Percentiles rank a stretch among this genome's conserved stretches.
These are phyloP conservation scores for Romanomermis culicivorax DNA, from an alignment of 2,888 invertebrate genomes.

Conservation along the genomic window DNA sequence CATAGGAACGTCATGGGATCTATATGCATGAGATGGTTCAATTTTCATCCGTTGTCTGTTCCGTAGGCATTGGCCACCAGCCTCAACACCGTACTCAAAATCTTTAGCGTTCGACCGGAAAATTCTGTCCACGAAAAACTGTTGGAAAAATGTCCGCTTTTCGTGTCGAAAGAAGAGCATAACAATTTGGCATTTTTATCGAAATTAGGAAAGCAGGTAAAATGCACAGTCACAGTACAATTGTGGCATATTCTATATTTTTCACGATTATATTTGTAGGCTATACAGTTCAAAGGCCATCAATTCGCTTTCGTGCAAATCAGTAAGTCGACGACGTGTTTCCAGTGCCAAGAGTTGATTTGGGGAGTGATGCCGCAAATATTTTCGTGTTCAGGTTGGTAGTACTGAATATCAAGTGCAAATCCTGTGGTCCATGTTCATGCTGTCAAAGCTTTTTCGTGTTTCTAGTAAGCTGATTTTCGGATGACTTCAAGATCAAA, in stretches of 20 bases:
- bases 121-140: slow-evolving; percentile 29
- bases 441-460: too few relatives aligned
- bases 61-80: slow-evolving; percentile 50
- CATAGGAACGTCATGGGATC: too few relatives aligned
- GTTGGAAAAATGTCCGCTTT: slow-evolving; percentile 55
- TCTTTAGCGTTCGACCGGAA: slow-evolving; percentile 19
- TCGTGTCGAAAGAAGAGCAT: slow-evolving; percentile 57
- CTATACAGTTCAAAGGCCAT: slow-evolving; percentile 50
- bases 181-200: slow-evolving; percentile 32
- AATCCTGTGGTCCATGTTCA: too few relatives aligned
- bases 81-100: slow-evolving; percentile 48
- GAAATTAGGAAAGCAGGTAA: slow-evolving; percentile 42
- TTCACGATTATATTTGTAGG: too few relatives aligned
- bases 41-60: background rate
- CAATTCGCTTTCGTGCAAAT: slow-evolving; percentile 69
- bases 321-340: slow-evolving; percentile 69
- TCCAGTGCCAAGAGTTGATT: slow-evolving; percentile 70
- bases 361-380: slow-evolving; percentile 93
- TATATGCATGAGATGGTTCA: background rate
- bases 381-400: slow-evolving; percentile 81
- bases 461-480: too few relatives aligned
- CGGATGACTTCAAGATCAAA: too few relatives aligned
- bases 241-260: too few relatives aligned
- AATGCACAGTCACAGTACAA: too few relatives aligned
- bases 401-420: too few relatives aligned